These are phyloP conservation scores for Phataginus tetradactyla DNA, from an alignment of 2,797 vertebrate genomes.

Conservation along the genomic window DNA sequence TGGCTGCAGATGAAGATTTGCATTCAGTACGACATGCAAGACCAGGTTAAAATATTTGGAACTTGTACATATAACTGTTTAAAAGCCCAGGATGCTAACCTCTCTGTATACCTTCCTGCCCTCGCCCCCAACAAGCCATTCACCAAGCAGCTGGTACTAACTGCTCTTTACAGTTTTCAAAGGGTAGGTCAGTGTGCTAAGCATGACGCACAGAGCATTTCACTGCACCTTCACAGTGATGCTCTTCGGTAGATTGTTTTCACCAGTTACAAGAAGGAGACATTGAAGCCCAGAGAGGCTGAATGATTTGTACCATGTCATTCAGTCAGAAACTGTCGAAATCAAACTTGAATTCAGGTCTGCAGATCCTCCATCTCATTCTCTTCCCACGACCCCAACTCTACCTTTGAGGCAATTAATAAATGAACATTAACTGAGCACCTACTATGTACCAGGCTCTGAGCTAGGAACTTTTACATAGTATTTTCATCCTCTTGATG, in stretches of 20 bases:
- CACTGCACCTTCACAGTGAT: background rate
- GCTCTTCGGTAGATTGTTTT: slow-evolving; percentile 6
- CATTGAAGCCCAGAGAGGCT: background rate
- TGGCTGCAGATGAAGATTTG: background rate
- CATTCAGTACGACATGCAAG: background rate
- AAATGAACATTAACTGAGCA: background rate
- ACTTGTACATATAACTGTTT: background rate
- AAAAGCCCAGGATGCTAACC: background rate
- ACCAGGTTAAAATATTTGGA: background rate
- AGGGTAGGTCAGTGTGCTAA: background rate
- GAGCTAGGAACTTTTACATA: background rate
- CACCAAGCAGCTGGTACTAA: background rate
- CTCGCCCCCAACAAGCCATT: background rate
- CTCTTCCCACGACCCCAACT: background rate
- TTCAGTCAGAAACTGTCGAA: background rate
- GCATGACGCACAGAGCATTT: slow-evolving; percentile 29
- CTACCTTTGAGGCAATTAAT: background rate
- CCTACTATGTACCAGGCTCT: background rate
- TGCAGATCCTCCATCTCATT: background rate
- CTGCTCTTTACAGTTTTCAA: background rate
- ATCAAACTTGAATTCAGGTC: background rate
- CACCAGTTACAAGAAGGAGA: background rate
- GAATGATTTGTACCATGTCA: background rate
- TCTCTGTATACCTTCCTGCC: background rate
- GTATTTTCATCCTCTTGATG: background rate